Evolutionary conservation across 1,140 invertebrate species (phyloP), one percentile per base, ranked within the genome.

Genomic region (Berghia stephanieae): DNA sequence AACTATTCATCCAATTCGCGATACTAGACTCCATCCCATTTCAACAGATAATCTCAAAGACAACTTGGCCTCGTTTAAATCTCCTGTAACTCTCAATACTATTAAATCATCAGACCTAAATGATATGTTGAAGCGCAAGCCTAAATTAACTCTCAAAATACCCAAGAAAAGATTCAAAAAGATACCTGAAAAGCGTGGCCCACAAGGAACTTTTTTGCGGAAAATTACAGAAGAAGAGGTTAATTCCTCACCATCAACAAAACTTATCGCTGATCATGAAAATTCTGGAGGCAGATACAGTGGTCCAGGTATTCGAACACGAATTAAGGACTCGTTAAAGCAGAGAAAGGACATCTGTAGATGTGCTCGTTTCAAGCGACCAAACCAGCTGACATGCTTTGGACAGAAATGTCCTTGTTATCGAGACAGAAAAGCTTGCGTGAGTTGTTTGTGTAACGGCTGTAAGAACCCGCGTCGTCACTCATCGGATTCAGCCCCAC

Each of bases 331-430:
- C 5, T 44, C 68, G 46, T 21, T 40, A 24, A 70, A 46, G 42
- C 68, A 70, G 27, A 34, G 24, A 5, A 3, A 16, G 10, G 70
- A 75, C 16, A 66, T 94, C 16, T 97, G 96, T 88, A 91, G 95
- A 78, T 97, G 96, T 92, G 96, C 96, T n/a, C 95, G 95, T 89
- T 94, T 95, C 24, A 95, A 95, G 8, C 93, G 93, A 78, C 95
- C 95, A 18, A 95, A 95, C 16, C 96, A 96, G 88, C 88, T 96
- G 67, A 96, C 95, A 0, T 98, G 96, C 89, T 96, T 95, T 88
- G 95, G 96, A 3, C 96, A 97, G 87, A 91, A 96, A 78, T 98
- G 96, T 91, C 95, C 96, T 0, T 98, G 96, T 90, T 98, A 97
- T 89, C 72, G 94, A 94, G 83, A 94, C 92, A 84, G 95, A 94